Evolutionary conservation across 2,113 vertebrate genomes (phyloP).

Genomic region (Pangasianodon gigas): DNA sequence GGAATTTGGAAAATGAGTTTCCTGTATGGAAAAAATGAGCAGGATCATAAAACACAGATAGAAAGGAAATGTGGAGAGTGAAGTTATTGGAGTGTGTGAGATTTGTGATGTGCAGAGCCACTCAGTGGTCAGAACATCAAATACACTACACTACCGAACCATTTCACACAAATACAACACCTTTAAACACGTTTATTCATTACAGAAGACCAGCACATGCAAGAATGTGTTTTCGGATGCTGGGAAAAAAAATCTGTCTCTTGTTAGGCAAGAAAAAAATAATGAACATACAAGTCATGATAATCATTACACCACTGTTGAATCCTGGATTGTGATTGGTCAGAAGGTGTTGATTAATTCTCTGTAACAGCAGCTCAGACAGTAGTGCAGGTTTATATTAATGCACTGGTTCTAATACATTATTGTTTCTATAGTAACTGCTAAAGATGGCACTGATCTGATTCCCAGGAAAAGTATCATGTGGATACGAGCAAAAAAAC

Average conservation of each 20-base stretch:
- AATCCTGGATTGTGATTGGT: neutral
- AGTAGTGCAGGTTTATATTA: too few relatives aligned
- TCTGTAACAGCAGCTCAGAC: too few relatives aligned
- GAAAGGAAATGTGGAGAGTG: neutral
- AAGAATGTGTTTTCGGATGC: neutral
- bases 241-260: too few relatives aligned
- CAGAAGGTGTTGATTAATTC: neutral
- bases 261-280: too few relatives aligned
- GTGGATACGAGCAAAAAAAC: too few relatives aligned
- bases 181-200: neutral
- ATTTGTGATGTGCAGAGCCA: neutral
- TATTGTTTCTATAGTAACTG: too few relatives aligned
- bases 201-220: neutral
- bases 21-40: slow-evolving; percentile 5
- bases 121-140: slow-evolving; percentile 2
- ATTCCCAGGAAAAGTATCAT: too few relatives aligned
- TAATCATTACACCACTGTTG: too few relatives aligned
- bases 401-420: too few relatives aligned
- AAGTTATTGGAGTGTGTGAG: too few relatives aligned
- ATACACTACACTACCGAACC: neutral
- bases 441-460: too few relatives aligned
- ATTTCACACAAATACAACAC: neutral
- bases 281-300: too few relatives aligned
- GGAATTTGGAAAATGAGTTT: neutral
- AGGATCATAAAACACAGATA: neutral